Base-by-base conservation (phyloP, 2,888 invertebrate species). In the Xanthia togata region DNA sequence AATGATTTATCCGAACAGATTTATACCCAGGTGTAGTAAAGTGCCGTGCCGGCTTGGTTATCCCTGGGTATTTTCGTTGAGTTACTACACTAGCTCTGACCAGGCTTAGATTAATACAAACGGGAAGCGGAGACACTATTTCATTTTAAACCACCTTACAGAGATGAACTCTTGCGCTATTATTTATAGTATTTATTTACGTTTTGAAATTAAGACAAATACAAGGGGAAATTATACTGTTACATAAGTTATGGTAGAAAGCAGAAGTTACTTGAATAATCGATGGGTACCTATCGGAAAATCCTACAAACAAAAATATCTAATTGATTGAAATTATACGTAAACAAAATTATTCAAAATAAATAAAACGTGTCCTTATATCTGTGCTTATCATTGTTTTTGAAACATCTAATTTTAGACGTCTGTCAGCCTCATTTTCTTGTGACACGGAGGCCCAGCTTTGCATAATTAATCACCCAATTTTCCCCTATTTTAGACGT, bases 31-130 rank as follows among this genome's bases (percentile, higher is more conserved):
- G 86, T 89, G 88, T 87, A 88, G 84, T 83, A 85, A 83, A 85
- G 73, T 70, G 73, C 77, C 74, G 68, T 71, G n/a, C 71, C 69
- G 53, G 85, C 78, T 74, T 81, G 84, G 88, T 89, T 90, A 92
- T 89, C 87, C 89, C 67, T 77, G 79, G 91, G 89, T 91, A 91
- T 90, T 91, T 91, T 83, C 85, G 89, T 89, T 92, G 91, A 93
- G 88, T 92, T 93, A 92, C 91, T 89, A 87, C 86, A 68, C 81
- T 17, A 82, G 85, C 85, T 84, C 62, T 77, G 87, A 84, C 84
- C 88, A 87, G 92, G 93, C 93, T 94, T 93, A 92, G 88, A 89
- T 88, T 86, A 89, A 88, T 88, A 89, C 88, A 84, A 87, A 85
- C 87, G 86, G 85, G 86, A 89, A 90, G 81, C 81, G 80, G 83